Base-by-base conservation (phyloP, 2,113 vertebrate genomes). In the Chaetodon trifascialis region DNA sequence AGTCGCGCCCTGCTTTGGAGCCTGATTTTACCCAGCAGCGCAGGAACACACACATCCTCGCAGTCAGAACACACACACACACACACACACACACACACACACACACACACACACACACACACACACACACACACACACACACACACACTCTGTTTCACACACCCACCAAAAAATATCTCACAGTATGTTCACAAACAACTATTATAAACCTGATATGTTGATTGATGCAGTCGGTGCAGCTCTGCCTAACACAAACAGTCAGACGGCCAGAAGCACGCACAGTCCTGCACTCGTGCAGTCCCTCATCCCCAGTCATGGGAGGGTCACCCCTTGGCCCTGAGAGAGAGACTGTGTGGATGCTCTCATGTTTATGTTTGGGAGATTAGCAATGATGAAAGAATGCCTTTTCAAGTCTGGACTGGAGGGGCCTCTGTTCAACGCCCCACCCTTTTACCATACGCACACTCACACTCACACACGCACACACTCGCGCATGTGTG, bases 381-480 rank as follows among this genome's bases (percentile, higher is more conserved):
- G 95, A 95, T 95, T 95, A 95, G 93, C 91, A 91, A 90, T 92
- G 95, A 95, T 95, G 94, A 95, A 95, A 95, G 94, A 95, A 94
- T 93, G 91, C 86, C 88, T 95, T 95, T 94, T 95, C 93, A 95
- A 92, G 94, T 95, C 90, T 88, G 88, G 90, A 89, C 94, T 91
- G 62, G 93, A 92, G 88, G 88, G 85, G 85, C 90, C 88, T 89
- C 80, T 84, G 86, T 91, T 93, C 86, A 80, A 81, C 56, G 84
- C 88, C 80, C 86, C 94, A 90, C 94, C 93, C 91, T 91, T 58
- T 83, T 83, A 82, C 78, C 77, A n/a, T 36, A 73, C 66, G 2
- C 80, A 76, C 42, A 7, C 80, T 58, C 84, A 47, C 75, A 16
- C 23, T 0, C 62, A 7, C 79, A 12, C 68, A 25, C 52, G 25